Conservation (phyloP, 2,797 vertebrate genomes). For the Sebastes umbrosus region DNA sequence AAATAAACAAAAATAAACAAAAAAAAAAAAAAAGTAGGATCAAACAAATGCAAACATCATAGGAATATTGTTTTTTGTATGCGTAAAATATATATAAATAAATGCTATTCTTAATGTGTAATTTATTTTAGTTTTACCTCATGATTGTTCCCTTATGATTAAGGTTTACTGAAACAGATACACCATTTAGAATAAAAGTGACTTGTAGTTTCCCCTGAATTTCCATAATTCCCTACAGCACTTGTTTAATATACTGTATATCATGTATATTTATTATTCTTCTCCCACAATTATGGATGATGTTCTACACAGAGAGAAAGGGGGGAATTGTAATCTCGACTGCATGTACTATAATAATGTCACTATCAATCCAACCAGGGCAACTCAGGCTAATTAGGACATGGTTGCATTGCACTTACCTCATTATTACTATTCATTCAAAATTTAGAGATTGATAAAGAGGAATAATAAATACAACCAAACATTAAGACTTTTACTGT, state of each 20-base stretch:
- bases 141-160: not conserved
- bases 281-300: not conserved
- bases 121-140: not conserved
- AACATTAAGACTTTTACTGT: not conserved
- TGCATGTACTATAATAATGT: not conserved
- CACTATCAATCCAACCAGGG: not conserved
- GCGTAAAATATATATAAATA: not conserved
- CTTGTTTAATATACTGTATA: too few relatives aligned
- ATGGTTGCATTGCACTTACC: conserved; percentile 13
- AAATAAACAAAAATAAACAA: too few relatives aligned
- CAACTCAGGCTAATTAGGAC: conserved; percentile 19
- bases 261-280: not conserved
- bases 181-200: too few relatives aligned
- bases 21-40: not conserved
- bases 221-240: too few relatives aligned
- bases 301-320: not conserved
- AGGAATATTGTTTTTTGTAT: not conserved
- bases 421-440: conserved; percentile 27
- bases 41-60: not conserved
- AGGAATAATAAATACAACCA: not conserved
- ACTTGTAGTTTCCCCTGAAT: too few relatives aligned
- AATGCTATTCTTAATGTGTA: not conserved
- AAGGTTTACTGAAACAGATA: not conserved
- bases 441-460: conserved; percentile 7
- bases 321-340: rapidly evolving